These are phyloP conservation scores for Thaleichthys pacificus DNA, from an alignment of 2,797 vertebrate genomes.

Conservation along the genomic window DNA sequence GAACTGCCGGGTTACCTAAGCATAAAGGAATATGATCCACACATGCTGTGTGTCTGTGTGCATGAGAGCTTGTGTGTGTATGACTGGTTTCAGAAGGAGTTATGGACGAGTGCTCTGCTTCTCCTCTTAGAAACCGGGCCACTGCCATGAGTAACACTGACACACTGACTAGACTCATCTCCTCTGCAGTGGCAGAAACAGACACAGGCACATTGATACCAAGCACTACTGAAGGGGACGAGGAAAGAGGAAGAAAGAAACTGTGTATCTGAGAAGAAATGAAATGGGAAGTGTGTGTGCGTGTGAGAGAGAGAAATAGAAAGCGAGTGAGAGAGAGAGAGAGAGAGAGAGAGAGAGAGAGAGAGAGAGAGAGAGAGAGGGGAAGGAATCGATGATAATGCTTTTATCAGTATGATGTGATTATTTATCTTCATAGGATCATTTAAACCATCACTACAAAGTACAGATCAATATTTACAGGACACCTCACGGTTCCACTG, in stretches of 20 bases:
- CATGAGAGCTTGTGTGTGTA: background rate
- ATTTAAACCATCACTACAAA: background rate
- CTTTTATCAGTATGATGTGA: conserved; percentile 4
- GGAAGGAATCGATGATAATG: background rate
- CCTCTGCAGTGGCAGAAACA: conserved; percentile 18
- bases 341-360: background rate
- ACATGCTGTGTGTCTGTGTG: background rate
- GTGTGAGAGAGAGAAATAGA: background rate
- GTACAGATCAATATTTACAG: conserved; percentile 17
- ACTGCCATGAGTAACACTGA: conserved; percentile 46
- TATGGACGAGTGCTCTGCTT: background rate
- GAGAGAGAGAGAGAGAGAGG: background rate
- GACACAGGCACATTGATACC: background rate
- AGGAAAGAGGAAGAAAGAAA: background rate
- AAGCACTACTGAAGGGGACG: background rate
- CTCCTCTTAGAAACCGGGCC: conserved; percentile 25
- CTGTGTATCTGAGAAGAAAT: background rate
- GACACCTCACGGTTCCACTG: too few relatives aligned
- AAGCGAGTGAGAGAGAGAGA: background rate
- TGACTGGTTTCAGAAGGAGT: background rate
- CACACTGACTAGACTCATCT: conserved; percentile 32
- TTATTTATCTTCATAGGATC: background rate
- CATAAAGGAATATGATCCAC: conserved; percentile 28
- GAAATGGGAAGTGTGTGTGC: too few relatives aligned
- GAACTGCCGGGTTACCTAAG: conserved; percentile 13